Base-by-base conservation (phyloP, 2,797 vertebrate genomes). In the Enteromius thamalakanensis region DNA sequence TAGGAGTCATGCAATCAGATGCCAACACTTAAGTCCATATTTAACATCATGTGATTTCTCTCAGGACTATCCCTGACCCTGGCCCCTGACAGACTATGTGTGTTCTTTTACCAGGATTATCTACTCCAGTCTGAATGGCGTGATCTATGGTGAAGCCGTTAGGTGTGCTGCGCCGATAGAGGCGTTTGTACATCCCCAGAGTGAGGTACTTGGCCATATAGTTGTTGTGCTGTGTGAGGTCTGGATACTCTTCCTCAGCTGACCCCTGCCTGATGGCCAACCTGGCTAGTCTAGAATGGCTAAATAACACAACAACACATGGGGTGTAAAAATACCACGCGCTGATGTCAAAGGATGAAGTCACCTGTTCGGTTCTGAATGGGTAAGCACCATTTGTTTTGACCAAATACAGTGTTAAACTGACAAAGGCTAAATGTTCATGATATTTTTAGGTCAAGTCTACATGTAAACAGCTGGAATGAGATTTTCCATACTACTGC, bases 101-200 rank as follows among this genome's bases (percentile, higher is more conserved):
- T 79, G 49, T 69, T 88, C 88, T 92, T 94, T 94, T 95, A 96
- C 94, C 95, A 89, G 95, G 94, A 94, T 95, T 95, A 93, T 96
- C 95, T 93, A 95, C 92, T 90, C 95, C 94, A 89, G 94, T 95
- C 93, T 96, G 94, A 93, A 96, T 95, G 92, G 93, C 89, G 88
- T 90, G 84, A 92, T 94, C 91, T 91, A 94, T 77, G 91, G 93
- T 94, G 92, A 94, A 92, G 87, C 95, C 94, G 82, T 40, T 95
- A 88, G 93, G 88, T 0, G 94, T 95, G 17, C 89, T 88, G 83
- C 78, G 87, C 85, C 90, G 86, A 82, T 91, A 87, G 86, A 96
- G 92, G 88, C 84, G 85, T 90, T 84, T 89, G 93, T 95, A 95
- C 88, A 96, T 90, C 77, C 94, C 91, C 89, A 79, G 85, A 84